Percentiles rank a stretch among this genome's conserved stretches.
These are phyloP conservation scores for Sander lucioperca DNA, from an alignment of 2,113 vertebrate species.

Conservation along the genomic window DNA sequence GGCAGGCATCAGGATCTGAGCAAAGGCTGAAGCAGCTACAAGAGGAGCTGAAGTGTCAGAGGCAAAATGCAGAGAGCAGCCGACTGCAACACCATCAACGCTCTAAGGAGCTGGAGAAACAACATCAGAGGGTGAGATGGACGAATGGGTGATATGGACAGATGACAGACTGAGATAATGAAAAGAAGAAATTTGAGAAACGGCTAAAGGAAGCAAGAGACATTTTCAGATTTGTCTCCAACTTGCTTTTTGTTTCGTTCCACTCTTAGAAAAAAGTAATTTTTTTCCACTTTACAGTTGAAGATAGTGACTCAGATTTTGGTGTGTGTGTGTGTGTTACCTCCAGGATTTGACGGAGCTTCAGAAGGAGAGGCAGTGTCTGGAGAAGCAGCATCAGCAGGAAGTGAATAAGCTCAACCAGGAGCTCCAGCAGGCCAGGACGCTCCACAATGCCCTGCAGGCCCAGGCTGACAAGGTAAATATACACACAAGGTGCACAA, in stretches of 20 bases:
- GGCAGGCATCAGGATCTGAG: constrained; percentile 77
- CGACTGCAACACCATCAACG: constrained; percentile 83
- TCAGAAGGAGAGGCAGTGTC: constrained; percentile 78
- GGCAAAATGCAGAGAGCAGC: constrained; percentile 84
- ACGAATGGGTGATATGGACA: not conserved
- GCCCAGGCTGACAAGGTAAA: constrained; percentile 84
- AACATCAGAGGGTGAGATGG: constrained; percentile 82
- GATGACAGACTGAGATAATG: not conserved
- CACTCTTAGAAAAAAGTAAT: not conserved
- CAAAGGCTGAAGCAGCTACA: constrained; percentile 83
- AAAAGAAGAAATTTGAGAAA: not conserved
- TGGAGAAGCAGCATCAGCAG: constrained; percentile 83
- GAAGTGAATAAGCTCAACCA: constrained; percentile 81
- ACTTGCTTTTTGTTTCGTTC: not conserved
- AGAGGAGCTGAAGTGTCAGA: constrained; percentile 86
- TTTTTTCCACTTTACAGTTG: not conserved
- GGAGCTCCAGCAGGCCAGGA: constrained; percentile 84
- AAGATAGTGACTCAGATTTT: not conserved
- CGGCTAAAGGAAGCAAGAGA: not conserved
- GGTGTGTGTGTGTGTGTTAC: not conserved
- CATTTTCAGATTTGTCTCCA: not conserved
- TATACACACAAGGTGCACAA: not conserved
- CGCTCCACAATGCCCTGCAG: constrained; percentile 83
- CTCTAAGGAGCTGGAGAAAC: constrained; percentile 82
- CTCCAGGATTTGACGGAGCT: constrained; percentile 80